Percentiles rank a stretch among this genome's conserved stretches.
phyloP scores from a whole-genome alignment of 2,888 invertebrate species.

The Ormia ochracea region DNA sequence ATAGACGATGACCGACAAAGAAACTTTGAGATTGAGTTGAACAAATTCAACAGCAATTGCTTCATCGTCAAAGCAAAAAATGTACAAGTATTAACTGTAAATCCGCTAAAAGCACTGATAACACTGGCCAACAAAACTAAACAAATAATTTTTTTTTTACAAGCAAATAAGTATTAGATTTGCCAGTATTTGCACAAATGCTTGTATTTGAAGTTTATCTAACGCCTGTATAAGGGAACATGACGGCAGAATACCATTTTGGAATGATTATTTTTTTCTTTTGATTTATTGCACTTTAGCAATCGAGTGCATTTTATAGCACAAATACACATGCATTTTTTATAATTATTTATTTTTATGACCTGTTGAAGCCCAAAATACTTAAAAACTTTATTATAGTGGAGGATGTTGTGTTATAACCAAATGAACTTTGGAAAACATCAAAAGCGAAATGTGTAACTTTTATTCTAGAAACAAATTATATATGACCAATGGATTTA shows the following conservation, averaged over 20 bases:
- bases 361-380: conserved; percentile 70
- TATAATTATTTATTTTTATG: conserved; percentile 65
- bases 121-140: conserved; percentile 15
- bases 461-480: too few species aligned
- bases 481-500: conserved; percentile 28
- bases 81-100: not conserved
- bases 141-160: conserved; percentile 21
- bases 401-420: conserved; percentile 14
- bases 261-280: not conserved
- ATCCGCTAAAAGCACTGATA: not conserved
- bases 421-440: conserved; percentile 62
- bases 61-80: not conserved
- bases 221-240: not conserved
- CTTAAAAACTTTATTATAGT: conserved; percentile 66
- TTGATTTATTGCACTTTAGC: conserved; percentile 59
- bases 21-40: too few species aligned
- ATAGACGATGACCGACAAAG: too few species aligned
- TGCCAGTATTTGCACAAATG: conserved; percentile 27
- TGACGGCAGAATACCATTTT: not conserved
- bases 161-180: not conserved
- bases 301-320: conserved; percentile 49
- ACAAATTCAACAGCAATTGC: not conserved
- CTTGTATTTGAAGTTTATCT: not conserved
- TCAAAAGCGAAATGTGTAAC: too few species aligned
- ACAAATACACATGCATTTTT: not conserved